These are phyloP conservation scores for Bryconaethiops microstoma DNA, from an alignment of 2,797 vertebrate genomes.

Conservation along the genomic window DNA sequence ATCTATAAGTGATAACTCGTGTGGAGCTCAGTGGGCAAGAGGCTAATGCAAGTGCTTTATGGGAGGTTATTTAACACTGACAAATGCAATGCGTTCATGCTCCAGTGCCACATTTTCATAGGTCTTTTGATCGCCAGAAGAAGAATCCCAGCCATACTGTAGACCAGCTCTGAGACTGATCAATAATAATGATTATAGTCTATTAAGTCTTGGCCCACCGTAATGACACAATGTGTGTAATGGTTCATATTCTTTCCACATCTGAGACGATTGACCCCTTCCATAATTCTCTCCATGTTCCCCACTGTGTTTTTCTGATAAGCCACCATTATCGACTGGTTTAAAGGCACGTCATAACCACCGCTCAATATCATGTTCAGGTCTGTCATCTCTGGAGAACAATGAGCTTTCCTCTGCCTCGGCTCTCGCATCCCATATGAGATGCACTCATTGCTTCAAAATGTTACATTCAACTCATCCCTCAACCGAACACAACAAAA, in stretches of 20 bases:
- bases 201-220: constrained; percentile 67
- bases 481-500: neutral
- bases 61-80: constrained; percentile 21
- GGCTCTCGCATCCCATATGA: neutral
- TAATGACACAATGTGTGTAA: constrained; percentile 65
- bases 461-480: constrained; percentile 28
- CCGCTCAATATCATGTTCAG: constrained; percentile 39
- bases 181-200: constrained; percentile 74
- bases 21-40: neutral
- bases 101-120: neutral
- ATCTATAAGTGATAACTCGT: neutral
- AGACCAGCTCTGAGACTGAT: constrained; percentile 60
- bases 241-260: constrained; percentile 34
- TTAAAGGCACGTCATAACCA: constrained; percentile 16
- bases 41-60: neutral
- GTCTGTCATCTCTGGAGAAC: constrained; percentile 35
- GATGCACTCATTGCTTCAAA: constrained; percentile 8
- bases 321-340: constrained; percentile 37
- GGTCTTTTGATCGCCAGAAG: constrained; percentile 23
- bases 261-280: constrained; percentile 33
- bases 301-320: constrained; percentile 39
- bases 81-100: neutral
- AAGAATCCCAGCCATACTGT: constrained; percentile 37
- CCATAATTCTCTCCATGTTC: constrained; percentile 23
- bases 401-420: constrained; percentile 24